Conservation (phyloP, 2,888 invertebrate species). For the Drosophila atripex region DNA sequence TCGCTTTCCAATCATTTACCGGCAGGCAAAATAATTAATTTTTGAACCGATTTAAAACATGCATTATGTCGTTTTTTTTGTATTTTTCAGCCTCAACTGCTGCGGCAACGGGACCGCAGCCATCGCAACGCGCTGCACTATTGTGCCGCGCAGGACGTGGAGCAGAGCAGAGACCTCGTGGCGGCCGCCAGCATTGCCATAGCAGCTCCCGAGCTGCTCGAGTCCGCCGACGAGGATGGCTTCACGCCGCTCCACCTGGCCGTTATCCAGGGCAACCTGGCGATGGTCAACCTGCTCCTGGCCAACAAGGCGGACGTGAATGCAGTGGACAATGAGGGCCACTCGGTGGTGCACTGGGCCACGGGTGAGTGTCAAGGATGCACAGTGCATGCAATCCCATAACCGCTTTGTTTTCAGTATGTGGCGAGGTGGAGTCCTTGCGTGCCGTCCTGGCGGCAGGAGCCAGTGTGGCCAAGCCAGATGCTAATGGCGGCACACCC, state of each 20-base stretch:
- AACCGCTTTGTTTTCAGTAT: constrained; percentile 86
- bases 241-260: constrained; percentile 97
- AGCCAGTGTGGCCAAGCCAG: constrained; percentile 94
- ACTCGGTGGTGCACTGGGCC: constrained; percentile 99
- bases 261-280: constrained; percentile 95
- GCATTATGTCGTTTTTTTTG: background rate
- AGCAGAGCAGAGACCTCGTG: constrained; percentile 84
- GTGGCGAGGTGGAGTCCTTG: constrained; percentile 95
- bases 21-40: constrained; percentile 32
- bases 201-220: constrained; percentile 93
- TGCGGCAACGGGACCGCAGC: constrained; percentile 91
- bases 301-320: constrained; percentile 95
- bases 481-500: constrained; percentile 97
- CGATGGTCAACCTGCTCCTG: constrained; percentile 92
- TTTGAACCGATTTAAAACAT: constrained; percentile 3
- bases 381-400: background rate
- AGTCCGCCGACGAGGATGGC: constrained; percentile 95
- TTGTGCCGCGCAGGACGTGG: constrained; percentile 87
- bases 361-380: constrained; percentile 88
- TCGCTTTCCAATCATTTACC: constrained; percentile 3
- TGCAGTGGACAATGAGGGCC: constrained; percentile 96
- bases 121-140: constrained; percentile 96
- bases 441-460: constrained; percentile 93
- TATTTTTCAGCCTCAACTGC: constrained; percentile 85
- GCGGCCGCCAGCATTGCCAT: constrained; percentile 91